Conservation (phyloP, 1,140 invertebrate species). For the Leptopilina boulardi region DNA sequence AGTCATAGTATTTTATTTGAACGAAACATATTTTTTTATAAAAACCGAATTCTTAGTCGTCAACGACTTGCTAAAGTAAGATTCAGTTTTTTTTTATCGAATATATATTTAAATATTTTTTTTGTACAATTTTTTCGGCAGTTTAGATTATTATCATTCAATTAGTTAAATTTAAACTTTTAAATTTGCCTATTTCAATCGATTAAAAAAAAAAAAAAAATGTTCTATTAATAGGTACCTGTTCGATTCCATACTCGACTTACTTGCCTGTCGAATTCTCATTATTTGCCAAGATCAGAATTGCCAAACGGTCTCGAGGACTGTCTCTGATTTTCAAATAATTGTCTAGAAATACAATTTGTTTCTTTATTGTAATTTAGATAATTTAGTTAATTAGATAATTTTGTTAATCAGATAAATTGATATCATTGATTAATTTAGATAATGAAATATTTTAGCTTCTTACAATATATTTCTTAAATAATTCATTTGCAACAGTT, state of each 20-base stretch:
- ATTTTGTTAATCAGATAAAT: background rate
- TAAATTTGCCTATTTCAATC: too few species aligned
- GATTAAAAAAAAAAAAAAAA: too few species aligned
- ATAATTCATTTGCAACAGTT: too few species aligned
- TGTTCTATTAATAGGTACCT: slow-evolving; percentile 47
- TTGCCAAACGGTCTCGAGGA: slow-evolving; percentile 56
- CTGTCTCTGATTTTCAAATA: slow-evolving; percentile 49
- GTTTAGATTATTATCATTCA: background rate
- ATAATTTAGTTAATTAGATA: background rate
- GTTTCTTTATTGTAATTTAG: background rate
- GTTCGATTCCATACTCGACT: slow-evolving; percentile 57
- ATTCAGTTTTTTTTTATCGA: background rate
- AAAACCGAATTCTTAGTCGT: slow-evolving; percentile 53
- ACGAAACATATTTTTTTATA: slow-evolving; percentile 46
- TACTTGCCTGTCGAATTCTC: slow-evolving; percentile 57
- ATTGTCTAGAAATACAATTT: slow-evolving; percentile 43
- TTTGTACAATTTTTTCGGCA: slow-evolving; percentile 15
- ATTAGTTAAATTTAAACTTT: too few species aligned
- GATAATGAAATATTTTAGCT: too few species aligned
- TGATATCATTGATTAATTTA: background rate
- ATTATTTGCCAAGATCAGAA: slow-evolving; percentile 51
- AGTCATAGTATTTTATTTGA: slow-evolving; percentile 27
- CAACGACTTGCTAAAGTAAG: slow-evolving; percentile 52
- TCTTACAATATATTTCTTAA: too few species aligned
- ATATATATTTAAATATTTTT: slow-evolving; percentile 17